These are phyloP conservation scores for Sinosuthora webbiana DNA, from an alignment of 2,113 vertebrate genomes.

Conservation along the genomic window DNA sequence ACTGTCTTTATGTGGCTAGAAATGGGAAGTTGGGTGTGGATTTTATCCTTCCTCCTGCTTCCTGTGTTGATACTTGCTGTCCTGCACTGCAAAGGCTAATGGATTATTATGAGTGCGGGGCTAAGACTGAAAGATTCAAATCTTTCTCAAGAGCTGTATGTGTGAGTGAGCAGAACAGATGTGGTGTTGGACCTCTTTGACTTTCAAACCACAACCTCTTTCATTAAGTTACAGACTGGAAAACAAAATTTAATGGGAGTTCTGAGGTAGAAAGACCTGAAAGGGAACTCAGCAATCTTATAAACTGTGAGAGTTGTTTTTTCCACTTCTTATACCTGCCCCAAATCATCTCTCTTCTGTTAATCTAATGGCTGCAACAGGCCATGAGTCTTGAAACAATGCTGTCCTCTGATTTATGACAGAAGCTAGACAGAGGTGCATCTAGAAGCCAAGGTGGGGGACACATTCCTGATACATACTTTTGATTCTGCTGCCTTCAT, in stretches of 20 bases:
- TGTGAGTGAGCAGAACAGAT: not conserved
- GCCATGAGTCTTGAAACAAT: not conserved
- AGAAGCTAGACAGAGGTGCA: not conserved
- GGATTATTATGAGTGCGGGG: not conserved
- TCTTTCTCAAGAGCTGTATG: not conserved
- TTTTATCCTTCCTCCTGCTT: not conserved
- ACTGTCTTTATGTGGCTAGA: not conserved
- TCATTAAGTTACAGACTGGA: not conserved
- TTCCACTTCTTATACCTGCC: not conserved
- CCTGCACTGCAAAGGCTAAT: not conserved
- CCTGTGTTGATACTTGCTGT: not conserved
- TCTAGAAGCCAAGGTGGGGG: not conserved
- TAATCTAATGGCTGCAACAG: not conserved
- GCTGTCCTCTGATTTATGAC: not conserved
- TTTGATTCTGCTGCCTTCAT: slow-evolving; percentile 11
- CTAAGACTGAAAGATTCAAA: not conserved
- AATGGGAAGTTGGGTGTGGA: not conserved
- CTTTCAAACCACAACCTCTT: not conserved
- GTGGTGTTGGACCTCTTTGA: not conserved
- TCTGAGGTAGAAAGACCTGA: not conserved
- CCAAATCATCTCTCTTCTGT: not conserved
- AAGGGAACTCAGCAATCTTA: not conserved
- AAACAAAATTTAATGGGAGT: not conserved
- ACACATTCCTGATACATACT: not conserved
- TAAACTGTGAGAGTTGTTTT: not conserved